These are phyloP conservation scores for Stichodactyla helianthus DNA, from an alignment of 64 coral and sea anemone species.

Conservation along the genomic window DNA sequence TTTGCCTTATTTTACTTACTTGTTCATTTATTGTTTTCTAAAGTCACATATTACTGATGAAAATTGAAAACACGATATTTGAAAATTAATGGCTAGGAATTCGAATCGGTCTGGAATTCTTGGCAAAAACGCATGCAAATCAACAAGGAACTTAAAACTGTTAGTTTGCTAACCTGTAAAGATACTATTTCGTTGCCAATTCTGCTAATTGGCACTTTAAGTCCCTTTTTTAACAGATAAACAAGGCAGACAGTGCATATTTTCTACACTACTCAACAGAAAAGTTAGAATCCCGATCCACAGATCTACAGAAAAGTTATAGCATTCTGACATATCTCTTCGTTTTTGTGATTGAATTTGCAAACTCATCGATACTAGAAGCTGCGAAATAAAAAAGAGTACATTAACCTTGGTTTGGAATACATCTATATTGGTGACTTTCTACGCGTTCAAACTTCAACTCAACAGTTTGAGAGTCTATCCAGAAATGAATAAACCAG, in stretches of 20 bases:
- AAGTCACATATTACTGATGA: no score
- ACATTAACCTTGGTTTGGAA: no score
- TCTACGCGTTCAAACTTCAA: no score
- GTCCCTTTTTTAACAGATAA: neutral
- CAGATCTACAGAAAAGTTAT: no score
- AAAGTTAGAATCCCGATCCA: no score
- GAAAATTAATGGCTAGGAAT: neutral
- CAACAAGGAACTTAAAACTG: neutral
- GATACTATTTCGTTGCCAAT: neutral
- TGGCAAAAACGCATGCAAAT: no score
- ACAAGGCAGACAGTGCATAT: neutral
- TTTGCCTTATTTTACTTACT: no score
- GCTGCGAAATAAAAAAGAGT: neutral
- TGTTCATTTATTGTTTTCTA: no score
- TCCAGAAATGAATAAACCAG: neutral
- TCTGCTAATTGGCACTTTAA: neutral
- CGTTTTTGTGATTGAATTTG: neutral
- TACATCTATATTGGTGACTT: no score
- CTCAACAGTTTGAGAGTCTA: neutral
- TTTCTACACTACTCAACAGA: neutral
- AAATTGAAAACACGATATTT: no score
- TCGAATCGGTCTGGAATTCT: no score
- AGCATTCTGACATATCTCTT: no score
- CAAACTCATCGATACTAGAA: neutral
- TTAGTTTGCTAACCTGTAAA: neutral